Evolutionary conservation across 2,888 invertebrate species (phyloP).

Genomic region (Coremacera marginata): DNA sequence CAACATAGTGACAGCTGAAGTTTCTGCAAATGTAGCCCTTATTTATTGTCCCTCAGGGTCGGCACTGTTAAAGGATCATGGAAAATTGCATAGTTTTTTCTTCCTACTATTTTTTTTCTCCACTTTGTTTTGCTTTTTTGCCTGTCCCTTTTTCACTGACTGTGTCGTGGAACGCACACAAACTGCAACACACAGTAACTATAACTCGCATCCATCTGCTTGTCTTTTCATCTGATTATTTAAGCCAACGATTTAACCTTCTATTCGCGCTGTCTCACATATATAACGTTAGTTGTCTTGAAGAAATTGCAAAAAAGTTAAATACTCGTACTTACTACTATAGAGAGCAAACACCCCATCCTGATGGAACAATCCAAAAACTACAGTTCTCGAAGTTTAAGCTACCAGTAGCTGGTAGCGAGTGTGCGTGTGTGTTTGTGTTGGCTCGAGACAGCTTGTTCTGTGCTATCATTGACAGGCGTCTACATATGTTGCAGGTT

Average conservation of each 20-base stretch:
- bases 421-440: too few relatives aligned
- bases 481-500: background rate
- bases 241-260: slow-evolving; percentile 10
- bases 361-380: background rate
- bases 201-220: too few relatives aligned
- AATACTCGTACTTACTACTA: background rate
- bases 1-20: background rate
- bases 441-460: background rate
- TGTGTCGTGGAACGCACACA: too few relatives aligned
- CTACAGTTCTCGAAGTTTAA: background rate
- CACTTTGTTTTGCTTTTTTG: background rate
- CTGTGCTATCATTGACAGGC: slow-evolving; percentile 3
- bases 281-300: background rate
- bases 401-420: background rate
- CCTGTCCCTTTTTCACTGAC: background rate
- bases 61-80: background rate
- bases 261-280: background rate
- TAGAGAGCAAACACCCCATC: background rate
- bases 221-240: background rate
- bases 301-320: background rate
- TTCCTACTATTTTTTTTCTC: background rate
- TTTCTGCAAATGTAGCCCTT: background rate
- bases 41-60: slow-evolving; percentile 4
- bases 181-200: too few relatives aligned
- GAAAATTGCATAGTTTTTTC: background rate